A percentile compares a stretch with the other conserved stretches of the same genome.
Evolutionary conservation across 2,888 invertebrate genomes (phyloP).

Genomic region (Catocala nupta): DNA sequence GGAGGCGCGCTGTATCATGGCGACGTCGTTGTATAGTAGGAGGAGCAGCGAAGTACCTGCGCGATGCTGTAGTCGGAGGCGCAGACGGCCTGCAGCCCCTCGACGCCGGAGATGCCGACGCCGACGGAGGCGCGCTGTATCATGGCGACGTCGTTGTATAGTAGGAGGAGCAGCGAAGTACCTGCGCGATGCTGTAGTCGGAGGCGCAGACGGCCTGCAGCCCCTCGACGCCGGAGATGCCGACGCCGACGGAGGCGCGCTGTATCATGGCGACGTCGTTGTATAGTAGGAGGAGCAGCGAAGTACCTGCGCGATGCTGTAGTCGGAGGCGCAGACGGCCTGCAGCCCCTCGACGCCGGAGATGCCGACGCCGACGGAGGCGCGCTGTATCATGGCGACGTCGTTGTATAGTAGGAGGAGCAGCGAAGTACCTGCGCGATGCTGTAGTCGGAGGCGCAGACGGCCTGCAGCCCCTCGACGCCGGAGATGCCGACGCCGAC

Average conservation of each 20-base stretch:
- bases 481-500: conserved; percentile 99
- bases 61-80: conserved; percentile 99
- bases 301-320: conserved; percentile 94
- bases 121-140: conserved; percentile 95
- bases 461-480: conserved; percentile 99
- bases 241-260: conserved; percentile 99
- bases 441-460: conserved; percentile 99
- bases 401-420: conserved; percentile 88
- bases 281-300: not conserved
- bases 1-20: conserved; percentile 99
- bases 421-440: conserved; percentile 89
- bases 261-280: conserved; percentile 99
- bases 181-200: conserved; percentile 98
- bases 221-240: conserved; percentile 99
- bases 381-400: conserved; percentile 99
- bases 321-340: conserved; percentile 99
- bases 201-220: conserved; percentile 99
- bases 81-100: conserved; percentile 99
- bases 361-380: conserved; percentile 98
- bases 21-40: conserved; percentile 92
- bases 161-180: conserved; percentile 3
- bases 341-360: conserved; percentile 99
- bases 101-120: conserved; percentile 98
- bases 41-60: conserved; percentile 60
- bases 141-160: too few species aligned